Evolutionary conservation across 2,797 vertebrate species (phyloP).

Genomic region (Salarias fasciatus): DNA sequence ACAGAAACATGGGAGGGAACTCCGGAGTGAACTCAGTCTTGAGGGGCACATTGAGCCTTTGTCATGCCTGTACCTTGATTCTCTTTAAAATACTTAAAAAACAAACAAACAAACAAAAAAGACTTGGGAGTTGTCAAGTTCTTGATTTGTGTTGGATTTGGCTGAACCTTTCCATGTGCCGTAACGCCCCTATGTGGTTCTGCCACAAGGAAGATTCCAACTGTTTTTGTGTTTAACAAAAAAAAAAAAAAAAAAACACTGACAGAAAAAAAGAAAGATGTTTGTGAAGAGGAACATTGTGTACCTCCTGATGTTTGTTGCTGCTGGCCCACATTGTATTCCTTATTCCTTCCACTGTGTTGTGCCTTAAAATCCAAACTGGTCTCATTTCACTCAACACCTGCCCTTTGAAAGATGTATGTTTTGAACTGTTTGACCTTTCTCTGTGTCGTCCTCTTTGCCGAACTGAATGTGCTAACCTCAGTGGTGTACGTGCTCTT

Average conservation of each 20-base stretch:
- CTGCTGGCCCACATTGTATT: conserved; percentile 64
- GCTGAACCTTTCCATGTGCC: conserved; percentile 11
- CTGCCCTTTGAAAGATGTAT: conserved; percentile 62
- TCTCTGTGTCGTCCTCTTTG: conserved; percentile 54
- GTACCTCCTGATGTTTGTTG: conserved; percentile 63
- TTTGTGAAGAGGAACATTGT: conserved; percentile 15
- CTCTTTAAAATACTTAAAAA: too few species aligned
- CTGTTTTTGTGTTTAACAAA: conserved; percentile 11
- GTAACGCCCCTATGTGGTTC: conserved; percentile 52
- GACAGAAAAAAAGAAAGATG: conserved; percentile 28
- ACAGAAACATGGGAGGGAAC: too few species aligned
- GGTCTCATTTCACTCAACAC: conserved; percentile 60
- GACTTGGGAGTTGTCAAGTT: too few species aligned
- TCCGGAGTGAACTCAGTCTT: too few species aligned
- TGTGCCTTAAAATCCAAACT: conserved; percentile 61
- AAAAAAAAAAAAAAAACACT: conserved; percentile 9
- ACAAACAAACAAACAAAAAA: too few species aligned
- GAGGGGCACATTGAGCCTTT: too few species aligned
- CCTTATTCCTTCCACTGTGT: conserved; percentile 48
- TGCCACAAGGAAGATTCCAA: conserved; percentile 35
- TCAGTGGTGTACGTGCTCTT: conserved; percentile 66
- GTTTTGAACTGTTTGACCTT: conserved; percentile 61
- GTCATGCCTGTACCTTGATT: too few species aligned
- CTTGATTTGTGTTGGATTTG: neutral
- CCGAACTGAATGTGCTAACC: conserved; percentile 65